These are phyloP conservation scores for Drosophila planitibia DNA, from an alignment of 2,888 invertebrate species.

Conservation along the genomic window DNA sequence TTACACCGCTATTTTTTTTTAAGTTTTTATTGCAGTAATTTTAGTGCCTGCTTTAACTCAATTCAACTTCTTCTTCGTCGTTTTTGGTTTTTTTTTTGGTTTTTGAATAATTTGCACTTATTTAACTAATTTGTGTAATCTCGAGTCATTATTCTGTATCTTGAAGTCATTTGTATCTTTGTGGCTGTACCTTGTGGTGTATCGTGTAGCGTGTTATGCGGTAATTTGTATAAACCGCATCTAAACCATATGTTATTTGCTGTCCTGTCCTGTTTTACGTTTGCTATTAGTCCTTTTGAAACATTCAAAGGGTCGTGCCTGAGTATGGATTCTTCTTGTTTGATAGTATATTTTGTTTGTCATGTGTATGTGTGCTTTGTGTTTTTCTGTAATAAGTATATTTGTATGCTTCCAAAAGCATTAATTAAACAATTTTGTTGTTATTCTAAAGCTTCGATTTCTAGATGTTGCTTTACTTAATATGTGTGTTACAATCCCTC, in stretches of 20 bases:
- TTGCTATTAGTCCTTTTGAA: slow-evolving; percentile 68
- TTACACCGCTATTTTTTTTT: slow-evolving; percentile 41
- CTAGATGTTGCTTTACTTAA: slow-evolving; percentile 22
- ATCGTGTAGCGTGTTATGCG: slow-evolving; percentile 63
- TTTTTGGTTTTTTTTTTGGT: slow-evolving; percentile 21
- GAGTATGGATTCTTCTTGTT: slow-evolving; percentile 50
- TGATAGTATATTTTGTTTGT: slow-evolving; percentile 19
- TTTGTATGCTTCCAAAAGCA: slow-evolving; percentile 16
- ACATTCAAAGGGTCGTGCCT: slow-evolving; percentile 73
- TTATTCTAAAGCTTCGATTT: slow-evolving; percentile 22
- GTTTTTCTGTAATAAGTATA: slow-evolving; percentile 8
- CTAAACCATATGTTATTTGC: slow-evolving; percentile 45
- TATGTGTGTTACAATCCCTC: slow-evolving; percentile 69
- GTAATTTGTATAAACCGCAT: slow-evolving; percentile 22
- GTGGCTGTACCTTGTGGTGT: slow-evolving; percentile 60
- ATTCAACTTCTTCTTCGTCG: slow-evolving; percentile 5
- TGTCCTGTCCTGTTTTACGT: slow-evolving; percentile 36
- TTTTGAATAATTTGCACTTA: slow-evolving; percentile 60
- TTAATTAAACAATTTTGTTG: slow-evolving; percentile 28
- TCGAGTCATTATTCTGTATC: slow-evolving; percentile 25
- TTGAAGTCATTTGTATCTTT: slow-evolving; percentile 70
- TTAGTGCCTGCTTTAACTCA: slow-evolving; percentile 16
- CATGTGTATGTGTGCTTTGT: slow-evolving; percentile 24
- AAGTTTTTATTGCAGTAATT: slow-evolving; percentile 50
- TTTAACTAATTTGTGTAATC: slow-evolving; percentile 37